phyloP scores from a whole-genome alignment of 2,113 vertebrate species.

The Mixornis gularis region DNA sequence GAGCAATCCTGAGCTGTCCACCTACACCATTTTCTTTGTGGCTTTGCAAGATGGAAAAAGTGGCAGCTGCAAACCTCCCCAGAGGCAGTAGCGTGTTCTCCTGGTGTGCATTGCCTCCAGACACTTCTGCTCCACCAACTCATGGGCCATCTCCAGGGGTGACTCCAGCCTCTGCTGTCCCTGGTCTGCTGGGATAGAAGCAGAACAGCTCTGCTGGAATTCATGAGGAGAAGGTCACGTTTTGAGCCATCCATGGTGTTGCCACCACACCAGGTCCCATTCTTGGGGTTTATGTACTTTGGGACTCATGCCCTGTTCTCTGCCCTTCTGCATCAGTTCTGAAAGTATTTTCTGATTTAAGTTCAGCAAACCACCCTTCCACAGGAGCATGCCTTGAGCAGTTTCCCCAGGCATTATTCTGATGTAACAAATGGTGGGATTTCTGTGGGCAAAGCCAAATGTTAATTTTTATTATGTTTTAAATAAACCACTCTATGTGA shows the following conservation, averaged over 20 bases:
- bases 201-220: background rate
- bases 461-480: background rate
- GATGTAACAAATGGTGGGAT: background rate
- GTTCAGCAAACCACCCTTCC: background rate
- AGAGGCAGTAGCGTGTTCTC: background rate
- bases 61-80: conserved; percentile 29
- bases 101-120: background rate
- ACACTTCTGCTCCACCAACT: background rate
- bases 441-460: background rate
- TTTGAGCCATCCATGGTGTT: background rate
- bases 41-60: conserved; percentile 19
- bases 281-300: background rate
- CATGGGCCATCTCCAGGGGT: accelerated
- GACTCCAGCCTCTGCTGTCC: background rate
- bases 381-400: background rate
- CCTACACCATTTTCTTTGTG: conserved; percentile 40
- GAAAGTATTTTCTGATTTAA: background rate
- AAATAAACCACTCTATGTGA: background rate
- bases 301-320: background rate
- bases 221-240: background rate
- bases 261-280: background rate
- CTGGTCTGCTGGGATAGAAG: background rate
- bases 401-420: background rate
- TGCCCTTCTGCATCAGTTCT: background rate
- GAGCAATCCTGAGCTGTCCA: conserved; percentile 46